These are phyloP conservation scores for Chloroceryle inda DNA, from an alignment of 2,797 vertebrate genomes.

Conservation along the genomic window DNA sequence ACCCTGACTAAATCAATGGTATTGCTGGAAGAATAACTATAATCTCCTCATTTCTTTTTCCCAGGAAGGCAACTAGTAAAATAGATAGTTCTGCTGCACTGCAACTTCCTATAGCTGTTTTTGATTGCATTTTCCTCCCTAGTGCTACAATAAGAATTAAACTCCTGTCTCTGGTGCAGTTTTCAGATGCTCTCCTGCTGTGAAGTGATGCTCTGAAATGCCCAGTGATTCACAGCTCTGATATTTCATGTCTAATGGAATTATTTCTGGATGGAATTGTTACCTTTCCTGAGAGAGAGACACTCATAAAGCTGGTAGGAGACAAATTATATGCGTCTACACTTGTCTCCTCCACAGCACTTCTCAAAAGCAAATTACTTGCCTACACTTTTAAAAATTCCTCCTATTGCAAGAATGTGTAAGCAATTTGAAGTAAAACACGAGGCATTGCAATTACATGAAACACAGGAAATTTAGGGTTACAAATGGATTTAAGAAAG, in stretches of 20 bases:
- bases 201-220: slow-evolving; percentile 53
- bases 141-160: slow-evolving; percentile 46
- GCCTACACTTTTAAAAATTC: neutral
- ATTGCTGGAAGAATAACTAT: slow-evolving; percentile 37
- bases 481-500: neutral
- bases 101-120: slow-evolving; percentile 44
- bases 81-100: slow-evolving; percentile 37
- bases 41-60: slow-evolving; percentile 46
- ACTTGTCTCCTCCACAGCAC: neutral
- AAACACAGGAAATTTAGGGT: slow-evolving; percentile 7
- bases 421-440: slow-evolving; percentile 6
- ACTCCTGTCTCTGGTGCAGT: slow-evolving; percentile 12
- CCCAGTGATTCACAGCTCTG: slow-evolving; percentile 56
- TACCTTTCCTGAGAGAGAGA: slow-evolving; percentile 51
- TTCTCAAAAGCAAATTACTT: slow-evolving; percentile 42
- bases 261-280: slow-evolving; percentile 58
- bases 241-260: slow-evolving; percentile 65
- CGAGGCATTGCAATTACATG: neutral
- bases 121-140: slow-evolving; percentile 63
- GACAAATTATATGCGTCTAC: slow-evolving; percentile 46
- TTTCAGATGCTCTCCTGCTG: slow-evolving; percentile 39
- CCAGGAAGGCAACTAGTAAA: slow-evolving; percentile 39
- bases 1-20: slow-evolving; percentile 28
- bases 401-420: neutral
- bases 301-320: slow-evolving; percentile 58